These are phyloP conservation scores for Paramormyrops kingsleyae DNA, from an alignment of 2,113 vertebrate genomes.

Conservation along the genomic window DNA sequence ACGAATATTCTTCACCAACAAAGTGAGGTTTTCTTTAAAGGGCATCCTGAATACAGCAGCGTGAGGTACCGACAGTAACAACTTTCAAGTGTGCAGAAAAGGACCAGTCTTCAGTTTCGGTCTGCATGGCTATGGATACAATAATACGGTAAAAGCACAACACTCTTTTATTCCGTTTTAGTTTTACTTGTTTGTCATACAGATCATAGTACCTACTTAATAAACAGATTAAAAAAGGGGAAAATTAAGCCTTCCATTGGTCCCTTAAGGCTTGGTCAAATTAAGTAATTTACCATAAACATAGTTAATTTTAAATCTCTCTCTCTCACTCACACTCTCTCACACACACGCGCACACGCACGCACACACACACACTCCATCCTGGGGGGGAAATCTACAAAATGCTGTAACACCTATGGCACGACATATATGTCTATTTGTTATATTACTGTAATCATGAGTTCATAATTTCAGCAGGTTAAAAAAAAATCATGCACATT, in stretches of 20 bases:
- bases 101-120: neutral
- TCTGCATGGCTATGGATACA: slow-evolving; percentile 35
- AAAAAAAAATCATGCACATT: slow-evolving; percentile 25
- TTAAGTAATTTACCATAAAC: slow-evolving; percentile 38
- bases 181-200: slow-evolving; percentile 44
- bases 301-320: neutral
- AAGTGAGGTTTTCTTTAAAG: slow-evolving; percentile 8
- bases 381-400: slow-evolving; percentile 34
- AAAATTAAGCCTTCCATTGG: slow-evolving; percentile 50
- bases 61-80: neutral
- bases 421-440: slow-evolving; percentile 57
- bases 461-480: neutral
- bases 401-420: slow-evolving; percentile 60
- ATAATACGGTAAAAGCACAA: slow-evolving; percentile 37
- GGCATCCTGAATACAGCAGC: slow-evolving; percentile 1
- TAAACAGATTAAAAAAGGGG: slow-evolving; percentile 35
- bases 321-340: neutral
- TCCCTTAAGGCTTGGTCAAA: slow-evolving; percentile 64
- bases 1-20: neutral
- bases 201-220: slow-evolving; percentile 36
- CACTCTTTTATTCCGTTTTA: slow-evolving; percentile 47
- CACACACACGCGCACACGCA: too few species aligned
- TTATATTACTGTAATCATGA: slow-evolving; percentile 52
- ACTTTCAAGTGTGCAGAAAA: neutral
- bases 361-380: slow-evolving; percentile 50